These are phyloP conservation scores for Calameuta pallipes DNA, from an alignment of 2,888 invertebrate species.

Conservation along the genomic window DNA sequence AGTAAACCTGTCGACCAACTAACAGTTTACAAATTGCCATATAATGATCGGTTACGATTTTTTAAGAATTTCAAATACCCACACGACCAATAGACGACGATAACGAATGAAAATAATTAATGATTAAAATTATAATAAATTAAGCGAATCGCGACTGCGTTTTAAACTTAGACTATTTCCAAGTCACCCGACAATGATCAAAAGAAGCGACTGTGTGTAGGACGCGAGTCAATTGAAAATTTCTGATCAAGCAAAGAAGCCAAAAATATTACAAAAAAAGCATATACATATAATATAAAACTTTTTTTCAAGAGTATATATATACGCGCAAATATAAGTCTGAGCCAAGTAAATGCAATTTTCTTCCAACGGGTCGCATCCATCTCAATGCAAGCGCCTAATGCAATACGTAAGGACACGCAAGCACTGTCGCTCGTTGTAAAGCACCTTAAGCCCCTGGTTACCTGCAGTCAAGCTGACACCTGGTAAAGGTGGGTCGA, in stretches of 20 bases:
- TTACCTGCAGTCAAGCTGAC: neutral
- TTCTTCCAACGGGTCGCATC: neutral
- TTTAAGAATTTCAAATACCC: neutral
- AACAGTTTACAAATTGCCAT: neutral
- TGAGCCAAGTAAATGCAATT: neutral
- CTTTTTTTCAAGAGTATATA: neutral
- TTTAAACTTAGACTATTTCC: neutral
- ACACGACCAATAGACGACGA: too few species aligned
- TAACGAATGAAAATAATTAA: neutral
- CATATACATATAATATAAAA: too few species aligned
- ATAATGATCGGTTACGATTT: too few species aligned
- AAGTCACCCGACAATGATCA: neutral
- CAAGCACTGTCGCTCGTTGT: neutral
- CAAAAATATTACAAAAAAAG: neutral
- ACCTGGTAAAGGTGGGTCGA: slow-evolving; percentile 17
- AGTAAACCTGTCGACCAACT: slow-evolving; percentile 18
- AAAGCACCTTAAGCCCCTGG: slow-evolving; percentile 2
- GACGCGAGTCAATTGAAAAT: neutral
- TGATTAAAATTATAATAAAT: neutral
- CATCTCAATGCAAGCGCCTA: neutral
- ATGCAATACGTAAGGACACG: neutral
- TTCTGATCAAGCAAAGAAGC: neutral
- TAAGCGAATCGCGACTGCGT: neutral
- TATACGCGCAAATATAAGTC: too few species aligned
- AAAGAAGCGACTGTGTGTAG: neutral